Percentiles rank a stretch among this genome's conserved stretches.
Conservation (phyloP, 2,113 vertebrate species). For the Ceyx melanurus region DNA sequence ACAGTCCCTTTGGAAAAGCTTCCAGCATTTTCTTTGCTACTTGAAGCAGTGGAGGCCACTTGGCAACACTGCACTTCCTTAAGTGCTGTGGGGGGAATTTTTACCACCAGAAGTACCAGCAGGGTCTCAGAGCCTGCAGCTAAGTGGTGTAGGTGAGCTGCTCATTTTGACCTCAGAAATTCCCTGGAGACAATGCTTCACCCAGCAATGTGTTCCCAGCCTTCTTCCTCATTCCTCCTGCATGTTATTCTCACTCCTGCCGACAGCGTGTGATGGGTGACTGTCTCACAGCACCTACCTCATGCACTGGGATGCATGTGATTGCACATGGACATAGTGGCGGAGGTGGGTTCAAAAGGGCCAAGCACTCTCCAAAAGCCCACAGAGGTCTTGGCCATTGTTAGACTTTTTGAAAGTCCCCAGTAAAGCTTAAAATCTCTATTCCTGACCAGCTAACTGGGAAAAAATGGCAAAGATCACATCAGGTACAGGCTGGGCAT, state of each 20-base stretch:
- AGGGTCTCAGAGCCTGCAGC: not conserved
- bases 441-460: fast-evolving
- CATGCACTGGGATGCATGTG: fast-evolving
- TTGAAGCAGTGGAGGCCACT: not conserved
- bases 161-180: not conserved
- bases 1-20: not conserved
- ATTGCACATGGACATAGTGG: not conserved
- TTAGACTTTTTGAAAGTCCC: fast-evolving
- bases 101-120: not conserved
- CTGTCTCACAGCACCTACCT: not conserved
- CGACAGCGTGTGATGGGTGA: not conserved
- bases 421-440: not conserved
- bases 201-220: too few relatives aligned
- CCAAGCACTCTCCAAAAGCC: not conserved
- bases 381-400: too few relatives aligned
- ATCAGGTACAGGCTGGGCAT: not conserved
- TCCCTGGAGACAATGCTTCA: not conserved
- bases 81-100: not conserved
- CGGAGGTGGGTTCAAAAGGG: not conserved
- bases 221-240: not conserved
- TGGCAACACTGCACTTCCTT: not conserved
- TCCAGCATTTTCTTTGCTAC: not conserved
- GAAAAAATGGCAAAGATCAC: not conserved
- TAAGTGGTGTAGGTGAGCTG: not conserved
- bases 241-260: not conserved